Base-by-base conservation (phyloP, 2,113 vertebrate genomes). In the Sisor rabdophorus region DNA sequence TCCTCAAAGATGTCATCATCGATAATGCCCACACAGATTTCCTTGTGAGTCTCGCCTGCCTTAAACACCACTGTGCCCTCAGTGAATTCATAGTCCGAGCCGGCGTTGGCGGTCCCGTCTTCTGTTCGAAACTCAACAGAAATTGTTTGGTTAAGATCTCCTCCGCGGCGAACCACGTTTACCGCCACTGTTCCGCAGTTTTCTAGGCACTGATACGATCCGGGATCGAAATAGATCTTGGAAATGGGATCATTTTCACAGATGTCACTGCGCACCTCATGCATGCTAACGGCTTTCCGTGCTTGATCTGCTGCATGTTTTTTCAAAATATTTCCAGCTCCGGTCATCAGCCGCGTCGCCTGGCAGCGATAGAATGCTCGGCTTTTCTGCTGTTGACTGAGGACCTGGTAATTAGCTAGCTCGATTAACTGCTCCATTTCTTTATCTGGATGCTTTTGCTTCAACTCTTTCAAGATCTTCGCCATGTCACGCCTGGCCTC, bases 371-470 rank as follows among this genome's bases (percentile, higher is more conserved):
- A 99, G 85, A 99, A 99, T 3, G 97, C 97, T 0, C 97, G 91
- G 80, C 97, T 99, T 86, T 99, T 99, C 86, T 98, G 95, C 84
- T 99, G 97, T 83, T 98, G 96, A 89, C 96, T 99, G 79, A 99
- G 90, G n/a, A 98, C 96, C 78, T 99, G 97, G 89, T 99, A 99
- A 88, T 99, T 99, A 74, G 97, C 97, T 53, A 99, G 71, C 84
- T 99, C 97, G n/a, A 99, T 96, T 44, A 99, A 89, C 78, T 99
- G 97, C 84, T 99, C 97, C n/a, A 97, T 90, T 88, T 99, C 97
- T 85, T 98, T 99, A 67, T 99, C 97, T 0, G 97, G 97, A 78
- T 99, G 96, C 79, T 99, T 99, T 87, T 99, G 97, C 83, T 98
- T 99, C 71, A 99, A 91, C 77, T 99, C 97, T 82, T 99, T 99